Conservation (phyloP, 2,113 vertebrate genomes). For the Ictidomys tridecemlineatus region DNA sequence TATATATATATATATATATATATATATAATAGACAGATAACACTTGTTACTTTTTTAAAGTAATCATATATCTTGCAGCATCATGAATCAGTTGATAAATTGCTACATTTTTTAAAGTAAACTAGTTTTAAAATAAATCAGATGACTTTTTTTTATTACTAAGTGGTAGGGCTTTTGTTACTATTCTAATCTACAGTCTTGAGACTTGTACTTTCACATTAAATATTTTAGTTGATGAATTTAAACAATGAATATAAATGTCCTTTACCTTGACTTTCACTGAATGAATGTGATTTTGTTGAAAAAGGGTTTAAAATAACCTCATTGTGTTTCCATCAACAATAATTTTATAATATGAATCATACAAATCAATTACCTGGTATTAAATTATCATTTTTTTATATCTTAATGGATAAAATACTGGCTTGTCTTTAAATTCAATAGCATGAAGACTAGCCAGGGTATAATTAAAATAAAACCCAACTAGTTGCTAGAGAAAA, state of each 20-base stretch:
- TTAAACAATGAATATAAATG: conserved; percentile 45
- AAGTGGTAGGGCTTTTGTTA: conserved; percentile 30
- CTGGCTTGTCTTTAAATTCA: background rate
- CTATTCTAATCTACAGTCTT: background rate
- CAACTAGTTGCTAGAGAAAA: background rate
- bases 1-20: too few species aligned
- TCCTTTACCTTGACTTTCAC: conserved; percentile 63
- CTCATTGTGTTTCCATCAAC: conserved; percentile 46
- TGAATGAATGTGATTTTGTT: conserved; percentile 65
- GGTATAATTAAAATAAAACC: background rate
- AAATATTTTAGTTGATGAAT: conserved; percentile 66
- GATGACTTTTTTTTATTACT: background rate
- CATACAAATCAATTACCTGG: background rate
- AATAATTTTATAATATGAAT: conserved; percentile 38
- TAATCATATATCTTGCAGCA: background rate
- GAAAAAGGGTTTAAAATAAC: conserved; percentile 51
- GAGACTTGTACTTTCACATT: conserved; percentile 65
- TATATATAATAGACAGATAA: background rate
- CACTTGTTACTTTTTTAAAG: background rate
- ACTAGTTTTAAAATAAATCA: background rate
- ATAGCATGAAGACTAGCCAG: background rate
- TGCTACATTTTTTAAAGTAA: background rate
- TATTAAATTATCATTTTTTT: conserved; percentile 33
- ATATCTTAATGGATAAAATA: background rate
- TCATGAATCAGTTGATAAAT: background rate